These are phyloP conservation scores for Chondrosia reniformis DNA, from an alignment of 37 sponge, comb jelly and placozoan species.

Conservation along the genomic window DNA sequence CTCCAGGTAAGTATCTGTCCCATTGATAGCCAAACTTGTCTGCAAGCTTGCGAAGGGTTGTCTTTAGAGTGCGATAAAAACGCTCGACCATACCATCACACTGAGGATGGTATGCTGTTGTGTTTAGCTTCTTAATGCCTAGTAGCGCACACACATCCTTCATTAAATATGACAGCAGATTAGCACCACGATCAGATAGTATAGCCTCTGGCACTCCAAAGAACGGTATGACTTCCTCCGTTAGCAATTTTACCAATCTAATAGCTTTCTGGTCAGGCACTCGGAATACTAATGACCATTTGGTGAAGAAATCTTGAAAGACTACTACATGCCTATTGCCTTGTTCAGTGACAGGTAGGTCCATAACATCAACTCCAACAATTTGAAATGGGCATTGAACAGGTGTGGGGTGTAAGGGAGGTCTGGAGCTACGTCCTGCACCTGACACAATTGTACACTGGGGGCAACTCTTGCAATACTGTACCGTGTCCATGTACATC, in stretches of 20 bases:
- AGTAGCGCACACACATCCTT: constrained; percentile 15
- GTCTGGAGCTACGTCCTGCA: not conserved
- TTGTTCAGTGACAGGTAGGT: constrained; percentile 9
- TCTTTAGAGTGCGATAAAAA: constrained; percentile 27
- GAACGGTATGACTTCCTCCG: constrained; percentile 17
- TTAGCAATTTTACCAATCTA: not conserved
- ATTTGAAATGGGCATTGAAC: constrained; percentile 24
- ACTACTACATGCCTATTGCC: constrained; percentile 21
- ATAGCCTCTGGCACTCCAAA: constrained; percentile 34
- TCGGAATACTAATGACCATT: constrained; percentile 19
- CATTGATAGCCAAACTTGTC: constrained; percentile 25
- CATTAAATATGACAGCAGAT: constrained; percentile 25
- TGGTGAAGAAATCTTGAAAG: constrained; percentile 29
- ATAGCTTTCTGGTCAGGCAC: constrained; percentile 23
- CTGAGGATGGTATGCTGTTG: constrained; percentile 33
- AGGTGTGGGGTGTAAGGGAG: constrained; percentile 24
- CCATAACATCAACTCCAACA: constrained; percentile 28
- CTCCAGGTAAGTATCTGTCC: constrained; percentile 18
- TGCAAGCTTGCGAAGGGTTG: constrained; percentile 29
- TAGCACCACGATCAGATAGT: constrained; percentile 36
- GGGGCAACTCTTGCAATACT: constrained; percentile 13
- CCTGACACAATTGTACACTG: constrained; percentile 20
- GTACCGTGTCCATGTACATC: constrained; percentile 7
- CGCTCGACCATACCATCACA: constrained; percentile 44
- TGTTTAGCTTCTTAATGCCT: constrained; percentile 31